Evolutionary conservation across 37 sponge, comb jelly and placozoan genomes (phyloP).

Genomic region (Hormiphora californensis): DNA sequence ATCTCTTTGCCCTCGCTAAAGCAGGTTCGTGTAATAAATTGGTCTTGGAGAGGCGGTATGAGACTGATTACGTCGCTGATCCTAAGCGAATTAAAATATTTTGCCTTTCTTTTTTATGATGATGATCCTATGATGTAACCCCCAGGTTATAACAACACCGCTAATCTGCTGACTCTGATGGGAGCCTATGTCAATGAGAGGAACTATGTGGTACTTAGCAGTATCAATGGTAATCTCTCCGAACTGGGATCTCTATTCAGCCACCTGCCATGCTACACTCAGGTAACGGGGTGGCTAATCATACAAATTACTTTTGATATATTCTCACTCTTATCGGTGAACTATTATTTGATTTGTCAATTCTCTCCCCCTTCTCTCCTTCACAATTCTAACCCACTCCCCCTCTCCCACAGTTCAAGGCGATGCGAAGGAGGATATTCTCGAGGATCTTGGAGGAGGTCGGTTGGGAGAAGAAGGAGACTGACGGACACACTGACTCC

Average conservation of each 20-base stretch:
- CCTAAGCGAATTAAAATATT: too few species aligned
- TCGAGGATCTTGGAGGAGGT: slow-evolving; percentile 37
- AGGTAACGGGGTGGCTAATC: neutral
- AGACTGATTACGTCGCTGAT: too few species aligned
- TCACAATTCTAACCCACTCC: slow-evolving; percentile 62
- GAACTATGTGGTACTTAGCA: slow-evolving; percentile 80
- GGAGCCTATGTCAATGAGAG: slow-evolving; percentile 64
- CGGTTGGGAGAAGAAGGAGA: slow-evolving; percentile 74
- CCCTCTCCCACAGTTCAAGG: slow-evolving; percentile 63
- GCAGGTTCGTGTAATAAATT: slow-evolving; percentile 2
- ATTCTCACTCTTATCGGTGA: neutral
- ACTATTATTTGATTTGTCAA: neutral
- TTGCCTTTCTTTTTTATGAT: neutral
- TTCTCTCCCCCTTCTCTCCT: neutral
- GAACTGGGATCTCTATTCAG: slow-evolving; percentile 16
- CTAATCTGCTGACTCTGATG: slow-evolving; percentile 67
- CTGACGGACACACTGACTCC: slow-evolving; percentile 66
- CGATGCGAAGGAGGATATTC: slow-evolving; percentile 64
- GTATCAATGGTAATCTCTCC: slow-evolving; percentile 57
- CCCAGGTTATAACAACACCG: slow-evolving; percentile 58
- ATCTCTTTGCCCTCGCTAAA: slow-evolving; percentile 75
- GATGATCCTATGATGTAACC: neutral
- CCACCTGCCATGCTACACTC: slow-evolving; percentile 35
- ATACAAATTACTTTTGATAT: neutral
- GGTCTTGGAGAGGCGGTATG: too few species aligned